These are phyloP conservation scores for Malurus splendens DNA, from an alignment of 2,797 vertebrate genomes.

Conservation along the genomic window DNA sequence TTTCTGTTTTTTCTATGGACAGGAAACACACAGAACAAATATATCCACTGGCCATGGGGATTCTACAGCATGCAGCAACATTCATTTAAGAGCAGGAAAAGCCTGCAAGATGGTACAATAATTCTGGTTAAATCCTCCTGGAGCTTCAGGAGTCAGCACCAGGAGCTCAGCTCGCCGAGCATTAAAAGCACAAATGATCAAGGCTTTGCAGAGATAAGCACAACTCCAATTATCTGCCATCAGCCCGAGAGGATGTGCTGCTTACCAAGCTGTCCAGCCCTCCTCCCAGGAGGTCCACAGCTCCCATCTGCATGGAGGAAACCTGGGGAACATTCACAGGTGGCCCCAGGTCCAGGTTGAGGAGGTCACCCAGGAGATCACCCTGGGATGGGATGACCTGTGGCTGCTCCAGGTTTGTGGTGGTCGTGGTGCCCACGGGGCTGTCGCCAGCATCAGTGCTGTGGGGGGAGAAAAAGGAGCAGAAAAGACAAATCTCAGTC, in stretches of 20 bases:
- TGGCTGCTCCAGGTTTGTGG: slow-evolving; percentile 84
- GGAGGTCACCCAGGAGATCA: slow-evolving; percentile 92
- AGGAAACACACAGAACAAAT: background rate
- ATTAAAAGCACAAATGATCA: background rate
- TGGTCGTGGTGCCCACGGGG: slow-evolving; percentile 80
- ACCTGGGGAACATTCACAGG: slow-evolving; percentile 94
- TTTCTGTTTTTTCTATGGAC: background rate
- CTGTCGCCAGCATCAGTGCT: slow-evolving; percentile 94
- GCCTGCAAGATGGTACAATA: background rate
- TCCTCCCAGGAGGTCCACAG: slow-evolving; percentile 93
- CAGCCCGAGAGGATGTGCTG: background rate
- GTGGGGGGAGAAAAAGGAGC: background rate
- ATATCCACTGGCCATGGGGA: background rate
- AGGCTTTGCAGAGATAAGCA: slow-evolving; percentile 21
- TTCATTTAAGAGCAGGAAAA: background rate
- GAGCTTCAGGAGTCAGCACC: background rate
- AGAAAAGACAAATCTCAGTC: background rate
- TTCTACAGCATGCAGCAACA: background rate
- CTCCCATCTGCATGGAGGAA: slow-evolving; percentile 94
- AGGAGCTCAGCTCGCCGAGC: background rate
- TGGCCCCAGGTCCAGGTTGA: slow-evolving; percentile 94
- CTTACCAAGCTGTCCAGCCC: slow-evolving; percentile 96
- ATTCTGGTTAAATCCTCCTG: slow-evolving; percentile 15
- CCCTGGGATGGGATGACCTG: slow-evolving; percentile 95
- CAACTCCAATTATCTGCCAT: background rate